Percentiles rank a stretch among this genome's conserved stretches.
Conservation (phyloP, 2,797 vertebrate species). For the Antennarius maculatus region DNA sequence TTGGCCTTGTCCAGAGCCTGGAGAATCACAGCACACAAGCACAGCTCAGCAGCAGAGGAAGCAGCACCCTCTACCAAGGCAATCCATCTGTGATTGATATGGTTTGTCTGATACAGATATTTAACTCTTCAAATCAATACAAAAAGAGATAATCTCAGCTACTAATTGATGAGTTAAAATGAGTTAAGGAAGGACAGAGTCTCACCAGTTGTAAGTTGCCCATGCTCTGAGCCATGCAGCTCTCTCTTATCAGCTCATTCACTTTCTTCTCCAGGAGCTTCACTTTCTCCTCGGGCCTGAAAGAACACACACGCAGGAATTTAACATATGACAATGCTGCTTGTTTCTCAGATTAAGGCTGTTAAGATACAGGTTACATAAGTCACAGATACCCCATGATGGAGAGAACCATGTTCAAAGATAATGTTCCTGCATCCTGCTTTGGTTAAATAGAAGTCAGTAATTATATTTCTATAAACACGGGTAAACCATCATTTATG, state of each 20-base stretch:
- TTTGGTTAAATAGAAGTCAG: no score
- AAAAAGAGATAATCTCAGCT: background rate
- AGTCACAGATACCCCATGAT: background rate
- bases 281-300: conserved; percentile 93
- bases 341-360: background rate
- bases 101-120: no score
- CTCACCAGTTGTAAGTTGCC: conserved; percentile 91
- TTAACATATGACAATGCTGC: background rate
- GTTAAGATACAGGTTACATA: background rate
- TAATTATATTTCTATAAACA: no score
- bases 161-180: background rate
- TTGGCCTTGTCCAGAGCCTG: conserved; percentile 97
- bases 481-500: no score
- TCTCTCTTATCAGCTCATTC: conserved; percentile 95
- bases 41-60: background rate
- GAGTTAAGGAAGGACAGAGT: conserved; percentile 12
- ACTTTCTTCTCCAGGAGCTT: conserved; percentile 96
- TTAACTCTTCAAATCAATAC: background rate
- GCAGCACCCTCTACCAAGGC: no score
- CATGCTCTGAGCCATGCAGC: conserved; percentile 90
- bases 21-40: conserved; percentile 20
- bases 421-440: no score
- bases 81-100: no score
- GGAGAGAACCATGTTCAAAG: background rate
- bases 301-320: conserved; percentile 24